Evolutionary conservation across 2,797 vertebrate genomes (phyloP), one percentile per base, ranked within the genome.

Genomic region (Clamator glandarius): DNA sequence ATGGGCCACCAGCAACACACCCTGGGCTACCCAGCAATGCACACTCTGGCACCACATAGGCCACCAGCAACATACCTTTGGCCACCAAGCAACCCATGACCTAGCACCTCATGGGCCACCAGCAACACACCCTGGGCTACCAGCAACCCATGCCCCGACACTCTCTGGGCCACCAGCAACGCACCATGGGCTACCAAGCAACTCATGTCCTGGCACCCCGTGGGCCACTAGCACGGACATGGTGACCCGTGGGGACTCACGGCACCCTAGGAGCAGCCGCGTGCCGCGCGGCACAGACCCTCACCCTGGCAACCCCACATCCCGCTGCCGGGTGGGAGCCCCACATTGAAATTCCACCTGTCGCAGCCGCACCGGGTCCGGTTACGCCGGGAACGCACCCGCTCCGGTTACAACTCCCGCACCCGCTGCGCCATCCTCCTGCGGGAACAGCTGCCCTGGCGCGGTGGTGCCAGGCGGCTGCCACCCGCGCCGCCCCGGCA

Each of bases 291-390:
- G 68, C 2, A 4, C 3, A 57, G 80, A 73, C 63, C 63, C 51
- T 80, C 11, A 2, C 67, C 33, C 57, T n/a, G 1, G 55, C 72
- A 66, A 78, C 84, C 58, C 91, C 82, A 41, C 5, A 11, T 81
- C 74, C 51, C 5, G 0, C 87, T 36, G 79, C 69, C 21, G 67
- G 4, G 83, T 63, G 55, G 79, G 90, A 83, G 79, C 69, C 77
- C 67, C 92, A 76, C 89, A 92, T 92, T 96, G 95, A 97, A 97
- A 97, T 97, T 97, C 96, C 96, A 97, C 96, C 96, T 97, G 96
- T 97, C 59, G 42, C 54, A 3, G 90, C 86, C 16, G 1, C 44
- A 79, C 58, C 25, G 18, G 95, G 95, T 97, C 96, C 93, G 18
- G 95, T 97, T 97, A 97, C 96, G 1, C 50, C 25, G 76, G 93